Evolutionary conservation across 2,888 invertebrate genomes (phyloP), one percentile per base, ranked within the genome.

Genomic region (Watsonalla cultraria): DNA sequence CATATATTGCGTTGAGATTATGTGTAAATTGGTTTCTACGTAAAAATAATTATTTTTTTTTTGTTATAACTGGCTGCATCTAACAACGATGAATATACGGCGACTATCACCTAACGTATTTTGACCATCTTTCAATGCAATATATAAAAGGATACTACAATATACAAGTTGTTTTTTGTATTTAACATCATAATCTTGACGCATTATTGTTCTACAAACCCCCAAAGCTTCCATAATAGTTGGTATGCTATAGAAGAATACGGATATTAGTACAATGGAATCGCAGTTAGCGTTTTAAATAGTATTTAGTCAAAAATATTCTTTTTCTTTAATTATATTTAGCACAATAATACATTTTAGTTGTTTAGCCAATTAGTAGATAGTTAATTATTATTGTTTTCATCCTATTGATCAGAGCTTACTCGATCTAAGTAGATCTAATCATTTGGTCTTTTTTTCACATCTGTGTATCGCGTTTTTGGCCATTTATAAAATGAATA

Each of bases 181-280:
- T 24, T 24, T 24, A 24, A 24, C 24, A 24, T 24, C 24, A 24
- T 6, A n/a, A n/a, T 48, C 33, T 47, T 13, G 15, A 15, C 49
- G 15, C 49, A 37, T 8, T 9, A 15, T 52, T 46, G 55, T 14
- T 48, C 35, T 9, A 11, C 11, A 24, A 37, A 37, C 35, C 7
- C 4, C 49, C 65, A 62, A 78, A 66, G 76, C 82, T 82, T 84
- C 79, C 78, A 80, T 72, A 68, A 60, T 58, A 59, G 65, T 71
- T 71, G 70, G 69, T 63, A 68, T 65, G 62, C 68, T 14, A 37
- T 13, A 33, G 5, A 13, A 15, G 14, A 48, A 72, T 70, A 76
- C 62, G 66, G 66, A 72, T 72, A 70, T 82, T 82, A 88, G 86
- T 87, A 89, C 86, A 89, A 88, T 85, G 78, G 65, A 76, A 71